A percentile compares a stretch with the other conserved stretches of the same genome.
Evolutionary conservation across 2,113 vertebrate genomes (phyloP).

Genomic region (Passer montanus): DNA sequence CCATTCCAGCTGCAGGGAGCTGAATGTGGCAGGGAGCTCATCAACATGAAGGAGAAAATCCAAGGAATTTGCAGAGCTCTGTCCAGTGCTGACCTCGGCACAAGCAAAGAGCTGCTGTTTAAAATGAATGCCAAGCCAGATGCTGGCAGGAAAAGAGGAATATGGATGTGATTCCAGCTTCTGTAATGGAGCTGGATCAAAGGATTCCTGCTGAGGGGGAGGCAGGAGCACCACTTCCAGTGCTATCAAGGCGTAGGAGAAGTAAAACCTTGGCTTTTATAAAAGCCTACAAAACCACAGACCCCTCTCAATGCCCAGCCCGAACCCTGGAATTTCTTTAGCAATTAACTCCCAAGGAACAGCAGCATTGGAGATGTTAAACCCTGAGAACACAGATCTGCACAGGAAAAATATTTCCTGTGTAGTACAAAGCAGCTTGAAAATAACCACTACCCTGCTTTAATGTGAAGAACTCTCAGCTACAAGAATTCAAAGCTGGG

Average conservation of each 20-base stretch:
- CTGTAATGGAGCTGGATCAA: slow-evolving; percentile 6
- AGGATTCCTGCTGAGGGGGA: neutral
- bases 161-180: neutral
- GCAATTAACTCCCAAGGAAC: neutral
- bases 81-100: neutral
- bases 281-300: neutral
- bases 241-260: neutral
- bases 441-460: neutral
- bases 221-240: neutral
- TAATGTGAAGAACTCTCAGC: neutral
- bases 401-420: neutral
- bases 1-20: neutral
- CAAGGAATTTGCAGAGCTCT: neutral
- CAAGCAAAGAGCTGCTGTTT: neutral
- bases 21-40: neutral
- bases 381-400: neutral
- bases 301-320: neutral
- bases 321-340: neutral
- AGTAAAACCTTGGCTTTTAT: neutral
- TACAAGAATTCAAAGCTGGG: neutral
- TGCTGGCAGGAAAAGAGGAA: neutral
- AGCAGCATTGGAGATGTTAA: neutral
- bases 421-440: neutral
- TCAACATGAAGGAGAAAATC: neutral
- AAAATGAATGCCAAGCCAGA: neutral